phyloP scores from a whole-genome alignment of 2,113 vertebrate species.

The Pachyramphus minor region DNA sequence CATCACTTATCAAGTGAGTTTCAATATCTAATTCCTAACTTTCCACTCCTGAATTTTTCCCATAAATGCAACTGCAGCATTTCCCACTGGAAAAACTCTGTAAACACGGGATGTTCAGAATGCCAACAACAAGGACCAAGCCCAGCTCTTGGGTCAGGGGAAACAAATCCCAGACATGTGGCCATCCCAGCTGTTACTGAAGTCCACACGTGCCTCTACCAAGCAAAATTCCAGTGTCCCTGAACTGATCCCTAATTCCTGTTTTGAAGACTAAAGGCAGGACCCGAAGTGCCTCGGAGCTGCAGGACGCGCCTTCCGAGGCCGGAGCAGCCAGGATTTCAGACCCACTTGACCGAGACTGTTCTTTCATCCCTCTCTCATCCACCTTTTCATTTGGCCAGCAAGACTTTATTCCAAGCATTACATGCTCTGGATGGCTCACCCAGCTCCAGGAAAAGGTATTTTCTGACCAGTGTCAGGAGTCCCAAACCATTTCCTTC shows the following conservation, averaged over 20 bases:
- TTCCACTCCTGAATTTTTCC: not conserved
- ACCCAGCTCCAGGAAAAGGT: not conserved
- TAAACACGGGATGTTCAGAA: not conserved
- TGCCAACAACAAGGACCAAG: not conserved
- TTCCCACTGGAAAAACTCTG: not conserved
- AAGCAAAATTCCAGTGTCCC: not conserved
- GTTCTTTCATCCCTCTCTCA: not conserved
- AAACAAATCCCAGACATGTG: not conserved
- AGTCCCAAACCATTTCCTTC: not conserved
- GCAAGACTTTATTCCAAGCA: not conserved
- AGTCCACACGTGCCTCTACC: not conserved
- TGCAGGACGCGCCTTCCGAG: accelerated
- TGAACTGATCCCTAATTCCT: not conserved
- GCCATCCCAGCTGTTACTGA: not conserved
- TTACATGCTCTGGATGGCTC: not conserved
- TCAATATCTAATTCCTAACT: not conserved
- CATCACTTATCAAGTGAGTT: not conserved
- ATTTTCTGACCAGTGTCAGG: not conserved
- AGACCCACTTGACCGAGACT: not conserved
- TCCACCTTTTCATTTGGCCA: not conserved
- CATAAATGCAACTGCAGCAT: not conserved
- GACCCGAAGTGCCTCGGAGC: not conserved
- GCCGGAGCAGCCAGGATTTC: not conserved
- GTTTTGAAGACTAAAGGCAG: not conserved
- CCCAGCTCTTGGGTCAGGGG: not conserved